Evolutionary conservation across 2,888 invertebrate species (phyloP), one percentile per base, ranked within the genome.

Genomic region (Iselma pallidipennis): DNA sequence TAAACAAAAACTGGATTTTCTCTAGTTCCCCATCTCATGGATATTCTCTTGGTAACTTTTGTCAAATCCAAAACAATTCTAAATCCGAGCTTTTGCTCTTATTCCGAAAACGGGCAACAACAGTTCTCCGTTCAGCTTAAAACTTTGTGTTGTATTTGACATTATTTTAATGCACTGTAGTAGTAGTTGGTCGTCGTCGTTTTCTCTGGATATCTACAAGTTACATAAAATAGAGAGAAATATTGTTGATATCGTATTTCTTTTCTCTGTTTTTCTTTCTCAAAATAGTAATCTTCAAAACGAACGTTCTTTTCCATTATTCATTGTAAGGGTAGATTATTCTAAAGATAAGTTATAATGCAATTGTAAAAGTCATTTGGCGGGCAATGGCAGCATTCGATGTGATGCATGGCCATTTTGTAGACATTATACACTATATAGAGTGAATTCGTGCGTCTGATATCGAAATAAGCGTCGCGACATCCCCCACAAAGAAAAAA

Each of bases 301-400:
- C 58, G 65, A 71, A 72, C 59, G 69, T 63, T 69, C 66, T 70
- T 63, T 71, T 73, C 68, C 73, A 74, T 74, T 74, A 74, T 77
- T 76, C 76, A 74, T 74, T 71, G 69, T 66, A 23, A 69, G 77
- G 74, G 75, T 76, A 78, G 76, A 78, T 77, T 75, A 76, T 76
- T 75, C 71, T 59, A 71, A 69, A 77, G 77, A 78, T 79, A 78
- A 77, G 74, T 78, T 77, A 78, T 75, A 72, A 68, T 72, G 77
- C 77, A 78, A 79, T 78, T 78, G 76, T 76, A 76, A 71, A 75
- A 79, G 79, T 78, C 78, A 75, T 79, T 79, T 78, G 79, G 79
- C 77, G 74, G 71, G 73, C 74, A 74, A 76, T 74, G 74, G 74
- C 73, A 73, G 76, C 70, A 67, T 61, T 65, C 62, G 53, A 59